These are phyloP conservation scores for Rallus crepitans DNA, from an alignment of 2,797 vertebrate genomes.

Conservation along the genomic window DNA sequence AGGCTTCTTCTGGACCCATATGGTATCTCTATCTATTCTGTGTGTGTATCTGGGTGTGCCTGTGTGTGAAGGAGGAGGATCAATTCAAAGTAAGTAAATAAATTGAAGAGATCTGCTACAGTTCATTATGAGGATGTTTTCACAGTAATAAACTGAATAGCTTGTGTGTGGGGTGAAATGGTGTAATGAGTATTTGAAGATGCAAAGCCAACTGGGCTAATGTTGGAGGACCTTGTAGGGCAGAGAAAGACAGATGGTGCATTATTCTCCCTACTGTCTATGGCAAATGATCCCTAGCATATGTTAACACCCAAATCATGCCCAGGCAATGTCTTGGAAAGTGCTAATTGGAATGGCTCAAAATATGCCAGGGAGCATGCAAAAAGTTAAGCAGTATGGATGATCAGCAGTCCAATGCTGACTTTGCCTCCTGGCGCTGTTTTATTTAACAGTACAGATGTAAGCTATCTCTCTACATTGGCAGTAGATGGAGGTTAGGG, in stretches of 20 bases:
- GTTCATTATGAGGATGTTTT: background rate
- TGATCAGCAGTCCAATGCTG: background rate
- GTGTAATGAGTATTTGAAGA: background rate
- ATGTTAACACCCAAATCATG: background rate
- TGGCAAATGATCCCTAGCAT: background rate
- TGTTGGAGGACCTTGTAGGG: background rate
- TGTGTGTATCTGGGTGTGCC: background rate
- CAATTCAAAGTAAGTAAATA: background rate
- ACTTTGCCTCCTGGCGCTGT: background rate
- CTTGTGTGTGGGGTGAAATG: background rate
- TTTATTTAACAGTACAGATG: background rate
- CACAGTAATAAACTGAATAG: background rate
- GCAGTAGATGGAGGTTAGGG: background rate
- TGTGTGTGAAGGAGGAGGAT: background rate
- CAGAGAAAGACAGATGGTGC: background rate
- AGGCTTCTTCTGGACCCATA: background rate
- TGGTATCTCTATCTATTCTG: background rate
- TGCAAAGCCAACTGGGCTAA: background rate
- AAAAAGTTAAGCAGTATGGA: background rate
- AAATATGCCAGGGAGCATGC: background rate
- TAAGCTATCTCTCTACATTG: background rate
- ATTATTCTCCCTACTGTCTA: background rate
- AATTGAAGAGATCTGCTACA: background rate
- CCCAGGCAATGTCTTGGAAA: background rate
- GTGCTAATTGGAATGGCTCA: background rate